These are phyloP conservation scores for Micromussa lordhowensis DNA, from an alignment of 92 coral and sea anemone genomes.

Conservation along the genomic window DNA sequence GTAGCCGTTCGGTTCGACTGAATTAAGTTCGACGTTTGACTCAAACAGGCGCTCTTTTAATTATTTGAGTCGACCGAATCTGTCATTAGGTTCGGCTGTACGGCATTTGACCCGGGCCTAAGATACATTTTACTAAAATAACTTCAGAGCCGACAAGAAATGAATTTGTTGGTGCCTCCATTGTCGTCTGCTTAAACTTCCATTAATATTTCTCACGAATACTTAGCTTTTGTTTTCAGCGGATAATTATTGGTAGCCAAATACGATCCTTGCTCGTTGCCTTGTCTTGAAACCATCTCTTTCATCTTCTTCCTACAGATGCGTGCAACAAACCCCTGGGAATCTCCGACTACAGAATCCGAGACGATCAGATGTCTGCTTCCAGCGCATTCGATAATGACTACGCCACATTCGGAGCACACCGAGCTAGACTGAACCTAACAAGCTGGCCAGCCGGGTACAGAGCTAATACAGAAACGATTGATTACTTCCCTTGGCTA, in stretches of 20 bases:
- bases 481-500: slow-evolving; percentile 52
- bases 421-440: slow-evolving; percentile 38
- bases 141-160: too few relatives aligned
- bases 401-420: slow-evolving; percentile 43
- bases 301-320: background rate
- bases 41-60: too few relatives aligned
- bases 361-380: slow-evolving; percentile 75
- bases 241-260: background rate
- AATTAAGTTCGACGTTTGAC: too few relatives aligned
- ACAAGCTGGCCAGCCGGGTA: slow-evolving; percentile 77
- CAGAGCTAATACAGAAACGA: slow-evolving; percentile 54
- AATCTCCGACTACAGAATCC: slow-evolving; percentile 66
- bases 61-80: too few relatives aligned
- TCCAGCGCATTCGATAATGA: slow-evolving; percentile 16
- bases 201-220: background rate
- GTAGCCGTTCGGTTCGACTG: too few relatives aligned
- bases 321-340: slow-evolving; percentile 60
- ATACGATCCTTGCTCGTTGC: background rate
- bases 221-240: background rate
- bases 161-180: background rate
- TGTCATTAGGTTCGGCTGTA: too few relatives aligned
- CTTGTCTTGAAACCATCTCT: background rate
- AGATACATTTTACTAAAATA: too few relatives aligned
- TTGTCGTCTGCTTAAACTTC: too few relatives aligned
- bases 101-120: too few relatives aligned